Base-by-base conservation (phyloP, 2,888 invertebrate species). In the Leucozona laternaria region DNA sequence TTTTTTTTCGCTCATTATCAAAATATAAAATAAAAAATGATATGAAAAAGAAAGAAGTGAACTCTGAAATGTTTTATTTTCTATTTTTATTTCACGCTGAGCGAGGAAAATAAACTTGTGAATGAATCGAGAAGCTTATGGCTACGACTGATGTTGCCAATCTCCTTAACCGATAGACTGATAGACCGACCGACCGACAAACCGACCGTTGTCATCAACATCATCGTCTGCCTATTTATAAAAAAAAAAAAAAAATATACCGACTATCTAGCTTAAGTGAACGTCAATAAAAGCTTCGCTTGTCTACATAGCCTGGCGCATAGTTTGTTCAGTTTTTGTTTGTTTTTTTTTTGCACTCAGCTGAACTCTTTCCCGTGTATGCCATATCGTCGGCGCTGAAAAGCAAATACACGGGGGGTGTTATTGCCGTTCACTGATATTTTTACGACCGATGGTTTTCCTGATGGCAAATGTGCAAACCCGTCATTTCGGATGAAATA, bases 381-480 rank as follows among this genome's bases (percentile, higher is more conserved):
- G 66, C 15, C 68, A 55, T 70, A 55, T 58, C 45, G 37, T 6
- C n/a, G 62, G 31, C 45, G 45, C 45, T 50, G 58, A 40, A 73
- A 70, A 72, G 68, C 40, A 86, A 75, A 86, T 57, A 82, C 70
- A 66, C 77, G 34, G 82, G 82, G 75, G 82, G 70, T 81, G 80
- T 72, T 78, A 81, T 81, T 73, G 77, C 70, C 60, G 57, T 73
- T 81, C 80, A 43, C 48, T 58, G 58, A 81, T 75, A 75, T 71
- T 86, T 68, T 76, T 71, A 62, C 81, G 73, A 68, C 22, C 22
- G 31, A 31, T 31, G 62, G 45, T 77, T 68, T 73, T 50, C 66
- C 66, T 53, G 53, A 53, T 53, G 68, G 53, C 50, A 68, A 68
- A 68, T 68, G 50, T 70, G 37, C 55, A 40, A 70, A 40, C 50